A percentile compares a stretch with the other conserved stretches of the same genome.
Conservation (phyloP, 2,113 vertebrate species). For the Arothron firmamentum region DNA sequence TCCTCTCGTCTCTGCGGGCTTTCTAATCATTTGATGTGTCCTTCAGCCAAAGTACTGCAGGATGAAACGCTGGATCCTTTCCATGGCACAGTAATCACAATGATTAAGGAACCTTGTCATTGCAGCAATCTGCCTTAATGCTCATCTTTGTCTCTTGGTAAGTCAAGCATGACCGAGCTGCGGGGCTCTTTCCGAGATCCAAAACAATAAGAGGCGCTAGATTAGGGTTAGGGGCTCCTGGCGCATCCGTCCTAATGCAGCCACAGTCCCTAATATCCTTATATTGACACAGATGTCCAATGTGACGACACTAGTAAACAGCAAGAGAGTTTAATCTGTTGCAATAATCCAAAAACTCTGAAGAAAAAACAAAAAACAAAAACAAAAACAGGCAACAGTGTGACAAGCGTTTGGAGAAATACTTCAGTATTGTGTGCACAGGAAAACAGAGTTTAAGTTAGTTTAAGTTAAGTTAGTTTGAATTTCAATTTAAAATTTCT, state of each 20-base stretch:
- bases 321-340: constrained; percentile 17
- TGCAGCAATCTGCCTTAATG: constrained; percentile 41
- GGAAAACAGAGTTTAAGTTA: no score
- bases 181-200: constrained; percentile 33
- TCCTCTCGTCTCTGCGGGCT: not conserved
- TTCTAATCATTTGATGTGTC: not conserved
- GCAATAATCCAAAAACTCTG: not conserved
- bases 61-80: constrained; percentile 12
- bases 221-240: constrained; percentile 45
- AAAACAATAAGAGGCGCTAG: constrained; percentile 35
- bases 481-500: no score
- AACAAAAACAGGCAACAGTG: not conserved
- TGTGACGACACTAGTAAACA: not conserved
- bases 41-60: constrained; percentile 9
- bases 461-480: no score
- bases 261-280: constrained; percentile 21
- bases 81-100: constrained; percentile 39
- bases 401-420: not conserved
- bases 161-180: constrained; percentile 41
- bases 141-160: constrained; percentile 51
- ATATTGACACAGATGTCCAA: constrained; percentile 33
- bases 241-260: constrained; percentile 41
- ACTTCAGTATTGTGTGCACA: no score
- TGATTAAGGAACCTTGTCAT: constrained; percentile 48
- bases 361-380: not conserved